Evolutionary conservation across 2,888 invertebrate species (phyloP), one percentile per base, ranked within the genome.

Genomic region (Bombyx huttoni): DNA sequence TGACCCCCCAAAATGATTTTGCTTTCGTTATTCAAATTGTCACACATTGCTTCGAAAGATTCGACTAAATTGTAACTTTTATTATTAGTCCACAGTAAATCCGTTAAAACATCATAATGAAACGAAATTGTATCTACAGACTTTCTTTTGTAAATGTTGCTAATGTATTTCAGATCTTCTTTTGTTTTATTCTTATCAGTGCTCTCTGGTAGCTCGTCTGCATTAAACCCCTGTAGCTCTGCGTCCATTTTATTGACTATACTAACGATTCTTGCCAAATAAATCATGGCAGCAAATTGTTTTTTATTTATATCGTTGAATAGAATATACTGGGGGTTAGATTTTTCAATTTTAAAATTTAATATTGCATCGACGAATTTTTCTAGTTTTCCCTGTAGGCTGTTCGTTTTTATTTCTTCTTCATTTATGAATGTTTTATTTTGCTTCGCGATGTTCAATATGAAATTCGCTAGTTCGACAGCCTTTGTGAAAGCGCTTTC

Each of bases 71-170:
- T 71, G 53, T 72, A 75, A 51, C 70, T 64, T 3, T 70, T 64
- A 55, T 71, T 56, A 50, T 74, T 67, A 47, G 51, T 68, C 72
- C 75, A 73, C 48, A 86, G 13, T 0, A 77, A 51, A 54, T 82
- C 71, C 47, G 84, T 86, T 53, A 88, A 55, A 1, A 80, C 48
- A 64, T 88, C 87, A 54, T 81, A 88, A 67, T 80, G 76, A 53
- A 85, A 60, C 1, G 73, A 73, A 14, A 83, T 58, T 5, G 69
- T 65, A 47, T 87, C 86, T 0, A 68, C 56, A 5, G 85, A 68
- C 60, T 75, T 70, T 51, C 81, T 70, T 62, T 70, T 82, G 49
- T 78, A 86, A 33, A 78, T 60, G 59, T 70, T 81, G 55, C 73
- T 71, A 13, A 87, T 58, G 0, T 62, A 49, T 2, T 52, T 51